Conservation (phyloP, 1,140 invertebrate species). For the Pseudomyrmex dendroicus region DNA sequence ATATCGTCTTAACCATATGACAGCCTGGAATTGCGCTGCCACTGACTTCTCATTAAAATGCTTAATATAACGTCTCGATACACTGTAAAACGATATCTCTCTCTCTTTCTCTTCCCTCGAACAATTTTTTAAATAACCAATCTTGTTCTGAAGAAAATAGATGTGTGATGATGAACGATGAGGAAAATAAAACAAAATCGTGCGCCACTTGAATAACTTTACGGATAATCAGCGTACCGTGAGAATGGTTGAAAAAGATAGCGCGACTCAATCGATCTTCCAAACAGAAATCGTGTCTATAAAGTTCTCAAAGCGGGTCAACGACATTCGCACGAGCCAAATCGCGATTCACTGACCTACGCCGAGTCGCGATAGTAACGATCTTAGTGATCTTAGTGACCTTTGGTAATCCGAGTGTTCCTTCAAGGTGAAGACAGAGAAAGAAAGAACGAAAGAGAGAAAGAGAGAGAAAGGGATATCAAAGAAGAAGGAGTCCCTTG, state of each 20-base stretch:
- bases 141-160: slow-evolving; percentile 22
- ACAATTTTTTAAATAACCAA: slow-evolving; percentile 30
- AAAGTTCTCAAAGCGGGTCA: slow-evolving; percentile 65
- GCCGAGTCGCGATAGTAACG: slow-evolving; percentile 63
- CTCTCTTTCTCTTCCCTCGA: not conserved
- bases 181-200: slow-evolving; percentile 28
- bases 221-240: slow-evolving; percentile 56
- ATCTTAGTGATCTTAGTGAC: slow-evolving; percentile 59
- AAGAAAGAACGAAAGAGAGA: not conserved
- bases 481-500: not conserved
- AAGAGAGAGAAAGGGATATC: not conserved
- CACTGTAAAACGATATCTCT: slow-evolving; percentile 1
- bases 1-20: slow-evolving; percentile 45
- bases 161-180: slow-evolving; percentile 23
- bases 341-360: slow-evolving; percentile 67
- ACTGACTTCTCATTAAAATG: slow-evolving; percentile 30
- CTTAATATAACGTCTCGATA: slow-evolving; percentile 30
- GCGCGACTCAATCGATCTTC: no score
- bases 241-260: slow-evolving; percentile 49
- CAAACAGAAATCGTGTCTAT: not conserved
- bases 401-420: slow-evolving; percentile 55
- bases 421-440: slow-evolving; percentile 53
- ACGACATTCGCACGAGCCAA: slow-evolving; percentile 62
- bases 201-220: not conserved
- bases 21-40: slow-evolving; percentile 27